Evolutionary conservation across 2,888 invertebrate genomes (phyloP).

Genomic region (Apotomis turbidana): DNA sequence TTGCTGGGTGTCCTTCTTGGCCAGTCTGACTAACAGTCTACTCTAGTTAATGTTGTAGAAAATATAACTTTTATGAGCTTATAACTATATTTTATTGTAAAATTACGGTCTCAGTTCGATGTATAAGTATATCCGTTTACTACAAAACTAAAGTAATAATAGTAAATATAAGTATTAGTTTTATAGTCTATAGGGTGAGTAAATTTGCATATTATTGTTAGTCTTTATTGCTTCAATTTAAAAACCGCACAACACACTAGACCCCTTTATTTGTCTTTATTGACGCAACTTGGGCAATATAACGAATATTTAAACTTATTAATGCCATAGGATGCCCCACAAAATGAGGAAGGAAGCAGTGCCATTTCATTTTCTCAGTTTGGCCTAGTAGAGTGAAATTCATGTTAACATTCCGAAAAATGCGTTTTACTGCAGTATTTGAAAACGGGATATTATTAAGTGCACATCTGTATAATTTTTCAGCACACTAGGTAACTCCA

Average conservation of each 20-base stretch:
- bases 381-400: slow-evolving; percentile 1
- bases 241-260: slow-evolving; percentile 1
- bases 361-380: slow-evolving; percentile 20
- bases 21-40: no score
- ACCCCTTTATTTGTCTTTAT: slow-evolving; percentile 15
- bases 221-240: background rate
- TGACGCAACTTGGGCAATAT: slow-evolving; percentile 12
- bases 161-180: background rate
- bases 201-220: slow-evolving; percentile 4
- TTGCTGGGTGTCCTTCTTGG: no score
- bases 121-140: no score
- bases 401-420: slow-evolving; percentile 12
- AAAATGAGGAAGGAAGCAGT: slow-evolving; percentile 15
- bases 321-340: slow-evolving; percentile 6
- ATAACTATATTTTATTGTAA: no score
- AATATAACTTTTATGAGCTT: no score
- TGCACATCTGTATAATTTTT: no score
- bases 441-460: no score
- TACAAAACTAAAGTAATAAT: background rate
- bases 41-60: no score
- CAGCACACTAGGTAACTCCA: no score
- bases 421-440: background rate
- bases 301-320: slow-evolving; percentile 19
- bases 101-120: no score
- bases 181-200: background rate